Percentiles rank a stretch among this genome's conserved stretches.
Conservation (phyloP, 2,113 vertebrate genomes). For the Melanotaenia duboulayi region DNA sequence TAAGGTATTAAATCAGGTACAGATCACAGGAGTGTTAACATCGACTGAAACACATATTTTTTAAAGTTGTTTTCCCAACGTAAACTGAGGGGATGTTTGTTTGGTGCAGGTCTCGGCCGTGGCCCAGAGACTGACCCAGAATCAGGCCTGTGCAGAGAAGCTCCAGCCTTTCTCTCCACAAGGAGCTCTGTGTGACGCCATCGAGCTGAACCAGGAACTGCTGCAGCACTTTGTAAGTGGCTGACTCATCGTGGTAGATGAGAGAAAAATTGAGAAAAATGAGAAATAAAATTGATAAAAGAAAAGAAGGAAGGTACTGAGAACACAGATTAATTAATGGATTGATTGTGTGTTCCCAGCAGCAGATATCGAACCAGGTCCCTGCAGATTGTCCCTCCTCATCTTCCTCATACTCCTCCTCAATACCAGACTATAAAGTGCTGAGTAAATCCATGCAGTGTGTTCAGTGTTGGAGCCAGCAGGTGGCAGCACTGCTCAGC, state of each 20-base stretch:
- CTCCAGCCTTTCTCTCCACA: accelerated
- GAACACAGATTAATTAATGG: background rate
- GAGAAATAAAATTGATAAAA: too few relatives aligned
- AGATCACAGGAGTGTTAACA: too few relatives aligned
- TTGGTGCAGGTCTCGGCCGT: slow-evolving; percentile 6
- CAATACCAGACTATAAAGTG: background rate
- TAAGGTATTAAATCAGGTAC: too few relatives aligned
- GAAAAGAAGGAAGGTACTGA: background rate
- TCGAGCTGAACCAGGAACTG: slow-evolving; percentile 33
- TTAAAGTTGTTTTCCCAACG: too few relatives aligned
- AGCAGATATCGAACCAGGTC: background rate
- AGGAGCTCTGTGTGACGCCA: accelerated
- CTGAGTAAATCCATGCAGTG: slow-evolving; percentile 5
- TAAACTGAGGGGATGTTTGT: too few relatives aligned
- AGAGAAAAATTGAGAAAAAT: too few relatives aligned
- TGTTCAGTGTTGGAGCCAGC: slow-evolving; percentile 46
- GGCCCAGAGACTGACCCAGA: background rate
- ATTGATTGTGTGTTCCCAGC: background rate
- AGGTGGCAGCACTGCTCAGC: slow-evolving; percentile 38
- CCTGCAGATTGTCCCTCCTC: background rate
- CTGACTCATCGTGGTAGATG: background rate
- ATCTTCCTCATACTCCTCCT: background rate
- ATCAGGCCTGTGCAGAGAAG: background rate
- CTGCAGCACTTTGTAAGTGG: slow-evolving; percentile 58
- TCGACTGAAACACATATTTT: too few relatives aligned